Conservation (phyloP, 2,113 vertebrate genomes). For the Myotis lucifugus region DNA sequence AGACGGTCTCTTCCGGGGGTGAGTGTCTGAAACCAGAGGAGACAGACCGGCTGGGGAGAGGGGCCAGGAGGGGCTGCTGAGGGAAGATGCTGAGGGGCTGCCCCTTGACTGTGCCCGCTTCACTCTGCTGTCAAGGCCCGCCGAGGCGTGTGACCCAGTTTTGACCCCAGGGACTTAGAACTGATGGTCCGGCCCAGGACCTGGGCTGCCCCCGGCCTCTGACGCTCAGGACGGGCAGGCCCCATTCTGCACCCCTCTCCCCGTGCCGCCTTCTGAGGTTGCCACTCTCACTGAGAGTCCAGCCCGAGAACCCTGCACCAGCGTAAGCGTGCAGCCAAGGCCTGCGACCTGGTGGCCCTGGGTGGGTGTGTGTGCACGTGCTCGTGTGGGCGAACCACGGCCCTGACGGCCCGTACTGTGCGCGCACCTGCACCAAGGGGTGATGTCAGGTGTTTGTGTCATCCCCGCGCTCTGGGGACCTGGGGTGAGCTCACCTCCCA, state of each 20-base stretch:
- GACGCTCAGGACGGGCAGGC: neutral
- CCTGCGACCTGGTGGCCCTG: neutral
- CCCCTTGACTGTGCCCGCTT: neutral
- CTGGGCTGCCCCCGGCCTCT: neutral
- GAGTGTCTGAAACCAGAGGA: conserved; percentile 64
- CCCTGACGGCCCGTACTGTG: neutral
- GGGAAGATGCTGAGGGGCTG: neutral
- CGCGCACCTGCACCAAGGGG: conserved; percentile 26
- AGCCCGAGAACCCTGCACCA: conserved; percentile 24
- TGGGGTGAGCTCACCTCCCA: conserved; percentile 77
- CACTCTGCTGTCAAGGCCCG: neutral
- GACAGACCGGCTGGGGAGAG: neutral
- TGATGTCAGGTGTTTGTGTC: conserved; percentile 81
- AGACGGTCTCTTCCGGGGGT: conserved; percentile 84
- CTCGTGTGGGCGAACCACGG: accelerated
- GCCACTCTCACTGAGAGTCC: neutral
- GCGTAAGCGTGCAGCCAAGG: neutral
- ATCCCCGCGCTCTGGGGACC: conserved; percentile 63
- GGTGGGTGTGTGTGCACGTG: neutral
- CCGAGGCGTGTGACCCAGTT: neutral
- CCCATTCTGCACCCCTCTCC: neutral
- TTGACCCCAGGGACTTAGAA: neutral
- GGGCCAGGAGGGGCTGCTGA: neutral
- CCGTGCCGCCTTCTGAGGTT: neutral
- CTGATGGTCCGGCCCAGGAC: neutral